Evolutionary conservation across 2,113 vertebrate species (phyloP).

Genomic region (Poeciliopsis turrubarensis): DNA sequence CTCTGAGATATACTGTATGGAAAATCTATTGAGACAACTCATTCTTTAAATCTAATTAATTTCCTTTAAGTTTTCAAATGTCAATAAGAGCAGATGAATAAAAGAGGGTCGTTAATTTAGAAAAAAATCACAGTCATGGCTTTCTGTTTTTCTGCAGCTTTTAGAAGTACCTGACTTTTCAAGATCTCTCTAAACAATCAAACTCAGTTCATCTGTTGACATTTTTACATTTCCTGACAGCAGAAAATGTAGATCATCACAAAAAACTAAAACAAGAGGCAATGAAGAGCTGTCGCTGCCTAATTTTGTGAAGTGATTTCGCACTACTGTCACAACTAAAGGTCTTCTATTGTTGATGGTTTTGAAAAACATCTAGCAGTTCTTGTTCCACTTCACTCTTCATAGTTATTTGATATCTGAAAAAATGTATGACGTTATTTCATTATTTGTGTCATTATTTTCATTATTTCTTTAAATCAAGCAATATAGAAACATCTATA

Average conservation of each 20-base stretch:
- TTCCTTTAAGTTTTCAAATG: no score
- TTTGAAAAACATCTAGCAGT: background rate
- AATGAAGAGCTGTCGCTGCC: background rate
- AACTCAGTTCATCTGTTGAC: constrained; percentile 6
- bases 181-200: constrained; percentile 13
- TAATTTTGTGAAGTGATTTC: constrained; percentile 14
- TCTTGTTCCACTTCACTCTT: background rate
- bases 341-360: background rate
- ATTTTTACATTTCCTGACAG: constrained; percentile 35
- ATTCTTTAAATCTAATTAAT: background rate
- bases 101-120: no score
- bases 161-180: background rate
- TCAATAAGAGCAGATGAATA: no score
- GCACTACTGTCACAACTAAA: background rate
- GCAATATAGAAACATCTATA: no score
- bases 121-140: no score
- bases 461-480: background rate
- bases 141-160: background rate
- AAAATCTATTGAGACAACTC: background rate
- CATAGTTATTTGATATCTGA: background rate
- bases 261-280: background rate
- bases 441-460: no score
- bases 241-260: constrained; percentile 9
- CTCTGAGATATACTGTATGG: background rate
- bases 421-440: background rate